Base-by-base conservation (phyloP, 2,888 invertebrate species). In the Encarsia formosa region DNA sequence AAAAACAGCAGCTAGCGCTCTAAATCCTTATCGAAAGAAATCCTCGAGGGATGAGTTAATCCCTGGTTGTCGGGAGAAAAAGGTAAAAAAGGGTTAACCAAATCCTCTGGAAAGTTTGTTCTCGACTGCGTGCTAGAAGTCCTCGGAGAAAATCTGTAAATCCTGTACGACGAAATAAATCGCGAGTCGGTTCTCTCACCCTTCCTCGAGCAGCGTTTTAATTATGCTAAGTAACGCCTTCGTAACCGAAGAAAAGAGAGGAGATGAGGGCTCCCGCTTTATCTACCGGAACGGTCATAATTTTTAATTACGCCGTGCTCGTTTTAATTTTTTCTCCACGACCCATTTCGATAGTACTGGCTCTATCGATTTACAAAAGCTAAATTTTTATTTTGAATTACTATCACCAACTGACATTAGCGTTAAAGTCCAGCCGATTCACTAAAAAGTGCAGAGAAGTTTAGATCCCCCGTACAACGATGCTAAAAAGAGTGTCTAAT, bases 191-290 rank as follows among this genome's bases (percentile, higher is more conserved):
- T n/a, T n/a, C n/a, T n/a, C 39, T 26, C 37, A 8, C 24, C 40
- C 22, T 32, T 32, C 26, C 40, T 23, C n/a, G 40, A 43, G 55
- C 31, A 58, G 61, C 66, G 64, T 66, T 70, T 71, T 73, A 73
- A 73, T 73, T 73, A 73, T 70, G 65, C 69, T 71, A 72, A 73
- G 72, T 73, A 69, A 70, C 66, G 66, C 65, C 65, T 18, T n/a
- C 15, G 34, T n/a, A 37, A 31, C 37, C 38, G 41, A 23, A 40
- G 48, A 53, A 24, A 11, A 20, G 26, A 22, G 19, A 59, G 59
- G 59, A 61, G 62, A 63, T 58, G 58, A 63, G 61, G 62, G 61
- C 60, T 64, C 59, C 16, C 15, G 29, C 35, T 58, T 58, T 53
- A 63, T 62, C 61, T 64, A 2, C 67, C 65, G 62, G 67, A 66